Base-by-base conservation (phyloP, 2,888 invertebrate genomes). In the Andricus curvator region DNA sequence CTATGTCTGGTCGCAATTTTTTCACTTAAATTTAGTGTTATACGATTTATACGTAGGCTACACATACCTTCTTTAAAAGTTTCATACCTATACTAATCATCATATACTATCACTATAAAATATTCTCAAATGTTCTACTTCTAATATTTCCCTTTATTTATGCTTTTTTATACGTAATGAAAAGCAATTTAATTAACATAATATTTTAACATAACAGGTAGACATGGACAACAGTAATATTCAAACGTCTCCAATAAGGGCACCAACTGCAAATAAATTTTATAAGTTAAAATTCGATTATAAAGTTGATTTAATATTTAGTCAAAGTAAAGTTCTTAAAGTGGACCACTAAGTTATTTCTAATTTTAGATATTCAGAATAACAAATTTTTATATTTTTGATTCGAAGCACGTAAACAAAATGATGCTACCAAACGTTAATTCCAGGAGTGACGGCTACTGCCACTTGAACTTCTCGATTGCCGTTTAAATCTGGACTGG, bases 401-500 rank as follows among this genome's bases (percentile, higher is more conserved):
- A 62, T 62, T 25, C 62, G 62, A 62, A 25, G 25, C 22, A 62
- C 15, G 25, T 62, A 62, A 25, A 62, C 62, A 25, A 25, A 62
- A n/a, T 25, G 2, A 62, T 25, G 4, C 15, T 70, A 25, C n/a
- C 5, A 51, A 74, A 51, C 4, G 25, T 86, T 89, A 90, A 77
- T 89, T 85, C 87, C 89, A 90, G 83, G 91, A 89, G 81, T 86
- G 89, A 78, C 86, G 90, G 78, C 91, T 90, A 82, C 89, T 91
- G n/a, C 86, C 86, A 67, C 89, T 89, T 74, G 88, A 89, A 80
- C 90, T 90, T 65, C 90, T 89, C 25, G 91, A 91, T 70, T 89
- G 88, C 48, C 90, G 90, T 83, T 90, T 89, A 62, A 90, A 91
- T 84, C 90, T 91, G 9, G 88, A 85, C 82, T 89, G 88, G 62